Conservation (phyloP, 2,113 vertebrate genomes). For the Mastomys natalensis region DNA sequence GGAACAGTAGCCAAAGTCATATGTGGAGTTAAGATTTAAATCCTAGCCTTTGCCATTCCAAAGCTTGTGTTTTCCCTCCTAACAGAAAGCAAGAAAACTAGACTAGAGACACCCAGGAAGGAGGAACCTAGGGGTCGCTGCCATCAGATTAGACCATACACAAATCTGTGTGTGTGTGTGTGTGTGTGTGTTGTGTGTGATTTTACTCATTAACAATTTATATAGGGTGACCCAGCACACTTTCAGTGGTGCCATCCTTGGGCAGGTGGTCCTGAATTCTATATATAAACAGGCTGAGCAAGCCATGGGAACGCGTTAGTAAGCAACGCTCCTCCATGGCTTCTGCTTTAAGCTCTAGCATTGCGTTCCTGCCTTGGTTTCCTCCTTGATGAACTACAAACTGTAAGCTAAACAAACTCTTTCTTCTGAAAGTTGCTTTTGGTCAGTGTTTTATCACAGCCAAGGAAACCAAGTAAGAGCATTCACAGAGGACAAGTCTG, state of each 20-base stretch:
- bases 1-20: background rate
- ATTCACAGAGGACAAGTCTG: background rate
- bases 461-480: no score
- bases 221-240: background rate
- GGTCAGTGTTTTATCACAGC: background rate
- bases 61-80: background rate
- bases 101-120: no score
- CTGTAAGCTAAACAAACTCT: background rate
- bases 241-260: no score
- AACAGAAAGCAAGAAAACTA: background rate
- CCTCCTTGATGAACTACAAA: background rate
- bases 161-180: background rate
- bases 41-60: background rate
- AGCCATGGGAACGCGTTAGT: background rate
- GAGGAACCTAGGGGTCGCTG: no score
- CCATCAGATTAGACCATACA: background rate
- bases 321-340: background rate
- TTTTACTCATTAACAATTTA: background rate
- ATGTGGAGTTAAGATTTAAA: background rate
- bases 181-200: no score
- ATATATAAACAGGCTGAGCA: background rate
- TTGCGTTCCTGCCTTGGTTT: background rate
- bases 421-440: background rate
- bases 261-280: background rate
- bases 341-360: background rate